Evolutionary conservation across 2,888 invertebrate genomes (phyloP), one percentile per base, ranked within the genome.

Genomic region (Parnassius smintheus): DNA sequence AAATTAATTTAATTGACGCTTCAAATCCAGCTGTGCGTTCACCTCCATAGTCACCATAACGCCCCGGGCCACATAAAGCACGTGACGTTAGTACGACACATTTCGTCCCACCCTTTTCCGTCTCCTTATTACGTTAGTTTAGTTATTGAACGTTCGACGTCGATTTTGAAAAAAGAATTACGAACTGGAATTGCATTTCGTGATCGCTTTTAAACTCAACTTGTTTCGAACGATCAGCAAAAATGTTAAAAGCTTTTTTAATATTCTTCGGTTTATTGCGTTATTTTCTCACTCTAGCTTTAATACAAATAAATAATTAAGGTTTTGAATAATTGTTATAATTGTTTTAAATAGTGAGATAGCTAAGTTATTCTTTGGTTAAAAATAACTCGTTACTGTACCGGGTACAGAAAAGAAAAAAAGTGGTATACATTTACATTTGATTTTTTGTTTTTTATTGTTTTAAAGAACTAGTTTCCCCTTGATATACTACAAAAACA

Each of bases 1-100:
- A 71, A 71, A 67, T 69, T 70, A 75, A 77, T 80, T 78, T 75
- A 73, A 68, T 66, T 66, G 68, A 61, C 58, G 63, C 59, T 65
- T 66, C 61, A 58, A 65, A 66, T 65, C 59, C 68, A 66, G 59
- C 63, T 59, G 65, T 66, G 62, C 56, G 61, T 64, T 68, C 62
- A 62, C 62, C 65, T 62, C 60, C 11, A 45, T 61, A 64, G 61
- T 54, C 62, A 61, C 56, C 55, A 57, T 64, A 64, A 57, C 62
- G 62, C 64, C 65, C 61, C 61, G 62, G 65, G 68, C 65, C 44
- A 52, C 48, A 56, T 58, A 60, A 46, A 64, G 70, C 72, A 72
- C 72, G 70, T 69, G 70, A 59, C 68, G 64, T 54, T 62, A 55
- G 62, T 66, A 57, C 68, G 66, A 65, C 64, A 65, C 62, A 56